These are phyloP conservation scores for Meloidogyne exigua DNA, from an alignment of 1,140 invertebrate genomes.

Conservation along the genomic window DNA sequence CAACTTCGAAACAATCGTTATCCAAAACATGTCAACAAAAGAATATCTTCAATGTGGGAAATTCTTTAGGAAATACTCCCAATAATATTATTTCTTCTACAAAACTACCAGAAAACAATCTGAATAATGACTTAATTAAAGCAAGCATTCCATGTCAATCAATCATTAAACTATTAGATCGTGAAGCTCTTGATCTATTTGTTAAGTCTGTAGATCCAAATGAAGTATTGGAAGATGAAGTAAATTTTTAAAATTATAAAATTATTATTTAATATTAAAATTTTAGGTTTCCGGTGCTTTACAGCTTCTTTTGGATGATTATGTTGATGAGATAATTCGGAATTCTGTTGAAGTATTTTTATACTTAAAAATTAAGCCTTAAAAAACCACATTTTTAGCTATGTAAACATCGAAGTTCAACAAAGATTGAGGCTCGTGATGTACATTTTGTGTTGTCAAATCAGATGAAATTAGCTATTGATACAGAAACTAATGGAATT, in stretches of 20 bases:
- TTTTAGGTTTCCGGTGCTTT: slow-evolving; percentile 19
- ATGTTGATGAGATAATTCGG: slow-evolving; percentile 25
- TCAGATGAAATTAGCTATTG: slow-evolving; percentile 8
- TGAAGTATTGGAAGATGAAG: slow-evolving; percentile 30
- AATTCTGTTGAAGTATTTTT: slow-evolving; percentile 16
- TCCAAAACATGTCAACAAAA: background rate
- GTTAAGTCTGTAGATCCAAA: slow-evolving; percentile 27
- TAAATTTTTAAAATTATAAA: slow-evolving; percentile 7
- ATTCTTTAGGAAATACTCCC: background rate
- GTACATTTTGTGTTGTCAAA: slow-evolving; percentile 28
- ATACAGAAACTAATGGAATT: background rate
- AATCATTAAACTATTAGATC: slow-evolving; percentile 3
- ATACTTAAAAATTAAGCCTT: background rate
- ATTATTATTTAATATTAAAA: background rate
- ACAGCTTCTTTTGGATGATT: slow-evolving; percentile 21
- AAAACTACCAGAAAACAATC: background rate
- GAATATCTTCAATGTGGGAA: background rate
- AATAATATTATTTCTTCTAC: background rate
- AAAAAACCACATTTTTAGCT: slow-evolving; percentile 11
- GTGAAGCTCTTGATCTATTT: slow-evolving; percentile 17
- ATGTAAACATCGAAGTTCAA: slow-evolving; percentile 17
- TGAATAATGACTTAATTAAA: background rate
- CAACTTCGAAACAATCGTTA: background rate
- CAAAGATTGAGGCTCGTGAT: slow-evolving; percentile 23
- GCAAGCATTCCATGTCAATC: background rate